These are phyloP conservation scores for Nebria ingens DNA, from an alignment of 1,140 invertebrate species.

Conservation along the genomic window DNA sequence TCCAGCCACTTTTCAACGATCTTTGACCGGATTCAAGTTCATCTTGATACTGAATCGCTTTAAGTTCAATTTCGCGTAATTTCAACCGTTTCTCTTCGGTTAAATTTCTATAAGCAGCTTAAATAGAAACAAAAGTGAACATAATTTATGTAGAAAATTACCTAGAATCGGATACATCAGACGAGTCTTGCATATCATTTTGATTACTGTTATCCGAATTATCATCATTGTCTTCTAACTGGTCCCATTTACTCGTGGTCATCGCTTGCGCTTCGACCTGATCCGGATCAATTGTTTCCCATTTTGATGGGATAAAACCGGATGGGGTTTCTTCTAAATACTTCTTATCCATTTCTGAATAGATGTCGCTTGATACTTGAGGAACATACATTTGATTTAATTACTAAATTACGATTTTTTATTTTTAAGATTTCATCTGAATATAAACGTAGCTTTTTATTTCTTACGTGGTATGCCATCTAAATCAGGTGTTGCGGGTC, in stretches of 20 bases:
- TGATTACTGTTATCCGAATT: slow-evolving; percentile 43
- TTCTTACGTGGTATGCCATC: not conserved
- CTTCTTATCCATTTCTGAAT: too few relatives aligned
- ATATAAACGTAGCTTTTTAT: too few relatives aligned
- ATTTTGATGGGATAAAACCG: slow-evolving; percentile 80
- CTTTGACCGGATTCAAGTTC: slow-evolving; percentile 82
- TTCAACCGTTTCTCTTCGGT: slow-evolving; percentile 71
- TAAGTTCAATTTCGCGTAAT: slow-evolving; percentile 86
- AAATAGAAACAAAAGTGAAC: not conserved
- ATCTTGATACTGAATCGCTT: slow-evolving; percentile 92
- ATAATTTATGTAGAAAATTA: too few relatives aligned
- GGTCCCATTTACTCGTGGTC: slow-evolving; percentile 82
- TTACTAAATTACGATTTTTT: not conserved
- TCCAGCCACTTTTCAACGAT: slow-evolving; percentile 65
- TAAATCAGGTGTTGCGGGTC: slow-evolving; percentile 20
- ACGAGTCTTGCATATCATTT: slow-evolving; percentile 29
- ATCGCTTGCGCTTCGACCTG: slow-evolving; percentile 78
- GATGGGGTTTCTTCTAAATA: slow-evolving; percentile 34
- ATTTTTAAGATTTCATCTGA: not conserved
- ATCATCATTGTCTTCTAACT: slow-evolving; percentile 32
- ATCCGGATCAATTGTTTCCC: slow-evolving; percentile 90
- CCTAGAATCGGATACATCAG: slow-evolving; percentile 29
- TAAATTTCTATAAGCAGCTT: slow-evolving; percentile 24
- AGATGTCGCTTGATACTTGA: too few relatives aligned
- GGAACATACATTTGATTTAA: not conserved